Evolutionary conservation across 2,888 invertebrate genomes (phyloP), one percentile per base, ranked within the genome.

Genomic region (Hymenopus coronatus): DNA sequence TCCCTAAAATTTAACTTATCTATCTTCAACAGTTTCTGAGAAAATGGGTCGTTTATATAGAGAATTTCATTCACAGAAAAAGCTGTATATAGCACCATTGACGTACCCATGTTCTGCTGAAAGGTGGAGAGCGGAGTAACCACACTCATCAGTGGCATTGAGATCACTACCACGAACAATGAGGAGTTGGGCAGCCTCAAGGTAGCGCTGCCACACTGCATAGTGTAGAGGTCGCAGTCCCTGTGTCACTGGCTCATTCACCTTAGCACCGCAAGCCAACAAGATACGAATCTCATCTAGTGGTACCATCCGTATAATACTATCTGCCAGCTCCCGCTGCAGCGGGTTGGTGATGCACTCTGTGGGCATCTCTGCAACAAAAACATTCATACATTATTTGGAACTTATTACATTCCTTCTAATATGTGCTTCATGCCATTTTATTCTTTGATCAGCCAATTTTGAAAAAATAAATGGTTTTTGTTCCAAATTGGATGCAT

Each of bases 181-280:
- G 87, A 98, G 94, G 88, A 98, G 94, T 88, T 96, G 95, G 0
- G 97, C 97, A 0, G 98, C 98, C 91, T 97, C 97, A 91, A 95
- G 94, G 92, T 96, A 95, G 46, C 97, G 95, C 92, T 97, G 97
- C 96, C 98, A 98, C 91, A 98, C 97, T 0, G 98, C 98, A 93
- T 98, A 98, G 94, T 98, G 98, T 81, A 98, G 94, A 0, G 98
- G 98, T 89, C 97, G 95, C 85, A 98, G 94, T 2, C 98, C 98
- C 93, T 97, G 97, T 0, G 97, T 97, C 54, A 98, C 97, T 33
- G 97, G 95, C 91, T 96, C 97, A 92, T 96, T 96, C 30, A 96
- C 95, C 94, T 96, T 97, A 9, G 98, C 98, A 6, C 98, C 98
- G 92, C 97, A 97, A 28, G 97, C 97, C 89, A 98, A 94, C 6